These are phyloP conservation scores for Pantherophis guttatus DNA, from an alignment of 2,113 vertebrate species.

Conservation along the genomic window DNA sequence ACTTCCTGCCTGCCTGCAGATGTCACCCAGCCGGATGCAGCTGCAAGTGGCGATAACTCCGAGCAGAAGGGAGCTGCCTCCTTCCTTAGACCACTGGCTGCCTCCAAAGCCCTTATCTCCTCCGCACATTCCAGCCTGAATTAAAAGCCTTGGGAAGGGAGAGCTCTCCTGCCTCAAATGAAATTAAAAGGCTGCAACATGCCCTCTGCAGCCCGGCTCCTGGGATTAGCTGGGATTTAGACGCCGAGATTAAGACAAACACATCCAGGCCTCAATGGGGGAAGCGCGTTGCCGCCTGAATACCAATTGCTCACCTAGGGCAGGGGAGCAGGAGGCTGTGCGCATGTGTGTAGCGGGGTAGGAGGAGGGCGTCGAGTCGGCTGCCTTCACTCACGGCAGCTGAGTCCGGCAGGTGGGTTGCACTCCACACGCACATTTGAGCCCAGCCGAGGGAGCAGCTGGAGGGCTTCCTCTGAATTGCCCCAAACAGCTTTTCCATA, in stretches of 20 bases:
- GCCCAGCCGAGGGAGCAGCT: neutral
- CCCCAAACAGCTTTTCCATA: neutral
- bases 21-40: slow-evolving; percentile 82
- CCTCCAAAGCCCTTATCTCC: slow-evolving; percentile 80
- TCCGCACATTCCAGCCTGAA: neutral
- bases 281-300: neutral
- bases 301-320: neutral
- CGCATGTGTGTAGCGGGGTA: neutral
- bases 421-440: too few relatives aligned
- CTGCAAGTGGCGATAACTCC: slow-evolving; percentile 79
- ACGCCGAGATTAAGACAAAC: slow-evolving; percentile 26
- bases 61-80: slow-evolving; percentile 65
- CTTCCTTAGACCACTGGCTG: slow-evolving; percentile 73
- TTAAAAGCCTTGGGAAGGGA: slow-evolving; percentile 51
- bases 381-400: neutral
- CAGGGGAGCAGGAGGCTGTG: neutral
- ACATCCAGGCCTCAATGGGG: rapidly evolving
- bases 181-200: slow-evolving; percentile 9
- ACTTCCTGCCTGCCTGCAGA: slow-evolving; percentile 81
- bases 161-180: neutral
- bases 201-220: neutral
- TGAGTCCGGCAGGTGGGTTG: neutral
- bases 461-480: neutral
- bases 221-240: neutral
- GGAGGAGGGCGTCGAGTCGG: neutral